Conservation (phyloP, 2,113 vertebrate species). For the Axis porcinus region DNA sequence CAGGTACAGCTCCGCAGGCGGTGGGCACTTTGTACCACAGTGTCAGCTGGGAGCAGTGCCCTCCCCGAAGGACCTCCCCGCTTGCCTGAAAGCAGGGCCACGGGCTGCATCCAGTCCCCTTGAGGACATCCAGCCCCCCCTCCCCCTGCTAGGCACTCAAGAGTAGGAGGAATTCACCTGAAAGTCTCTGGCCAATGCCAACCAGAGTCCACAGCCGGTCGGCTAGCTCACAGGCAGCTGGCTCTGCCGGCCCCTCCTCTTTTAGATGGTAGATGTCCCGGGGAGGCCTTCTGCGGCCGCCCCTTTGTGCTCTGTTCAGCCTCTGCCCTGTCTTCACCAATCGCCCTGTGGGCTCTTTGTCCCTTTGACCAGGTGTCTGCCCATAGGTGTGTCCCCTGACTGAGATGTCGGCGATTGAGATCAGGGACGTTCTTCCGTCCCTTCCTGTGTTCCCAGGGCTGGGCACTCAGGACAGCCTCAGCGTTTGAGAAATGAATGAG, state of each 20-base stretch:
- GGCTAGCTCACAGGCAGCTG: too few relatives aligned
- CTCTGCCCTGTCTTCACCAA: neutral
- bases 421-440: neutral
- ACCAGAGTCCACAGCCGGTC: accelerated
- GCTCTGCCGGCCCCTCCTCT: neutral
- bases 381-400: neutral
- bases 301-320: neutral
- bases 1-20: neutral
- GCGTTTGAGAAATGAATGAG: neutral
- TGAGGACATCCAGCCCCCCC: neutral
- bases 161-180: neutral
- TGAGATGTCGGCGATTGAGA: accelerated
- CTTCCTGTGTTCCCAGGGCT: neutral
- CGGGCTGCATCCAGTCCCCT: neutral
- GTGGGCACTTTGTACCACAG: accelerated
- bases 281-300: neutral
- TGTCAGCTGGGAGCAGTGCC: neutral
- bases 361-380: neutral
- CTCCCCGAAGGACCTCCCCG: neutral
- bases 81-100: neutral
- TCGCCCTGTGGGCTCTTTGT: neutral
- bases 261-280: neutral
- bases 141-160: neutral
- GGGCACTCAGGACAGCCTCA: too few relatives aligned
- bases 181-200: too few relatives aligned